phyloP scores from a whole-genome alignment of 1,140 invertebrate species.

The Notospermus geniculatus region DNA sequence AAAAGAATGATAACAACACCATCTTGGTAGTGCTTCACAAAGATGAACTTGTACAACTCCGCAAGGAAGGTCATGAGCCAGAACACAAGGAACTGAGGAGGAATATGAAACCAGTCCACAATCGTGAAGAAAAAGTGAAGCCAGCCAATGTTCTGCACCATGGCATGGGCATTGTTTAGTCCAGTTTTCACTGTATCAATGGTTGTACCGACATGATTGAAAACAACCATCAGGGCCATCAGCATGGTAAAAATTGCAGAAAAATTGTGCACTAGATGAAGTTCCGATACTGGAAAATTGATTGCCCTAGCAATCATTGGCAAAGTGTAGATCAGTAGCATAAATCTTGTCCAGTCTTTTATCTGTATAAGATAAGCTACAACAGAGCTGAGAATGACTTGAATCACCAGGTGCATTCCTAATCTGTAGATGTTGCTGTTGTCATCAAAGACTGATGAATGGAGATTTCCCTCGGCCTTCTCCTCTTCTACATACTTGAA shows the following conservation, averaged over 20 bases:
- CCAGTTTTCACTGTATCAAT: conserved; percentile 52
- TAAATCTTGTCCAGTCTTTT: conserved; percentile 48
- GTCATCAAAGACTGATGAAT: conserved; percentile 37
- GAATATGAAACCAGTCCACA: conserved; percentile 56
- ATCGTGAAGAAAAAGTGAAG: conserved; percentile 49
- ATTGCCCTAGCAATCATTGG: conserved; percentile 58
- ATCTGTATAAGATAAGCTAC: conserved; percentile 58
- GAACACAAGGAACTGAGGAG: conserved; percentile 58
- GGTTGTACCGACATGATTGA: conserved; percentile 56
- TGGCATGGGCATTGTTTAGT: conserved; percentile 30
- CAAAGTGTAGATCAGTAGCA: conserved; percentile 56
- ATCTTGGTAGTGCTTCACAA: conserved; percentile 35
- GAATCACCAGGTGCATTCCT: conserved; percentile 51
- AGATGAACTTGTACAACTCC: conserved; percentile 49
- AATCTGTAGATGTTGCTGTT: conserved; percentile 37
- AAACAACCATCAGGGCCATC: conserved; percentile 56
- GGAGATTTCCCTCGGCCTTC: conserved; percentile 30
- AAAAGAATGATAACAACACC: conserved; percentile 56
- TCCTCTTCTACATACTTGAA: conserved; percentile 56
- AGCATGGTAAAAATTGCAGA: conserved; percentile 52
- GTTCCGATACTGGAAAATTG: conserved; percentile 53
- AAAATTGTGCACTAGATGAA: conserved; percentile 59
- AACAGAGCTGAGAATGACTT: conserved; percentile 54
- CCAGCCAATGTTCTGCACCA: conserved; percentile 49
- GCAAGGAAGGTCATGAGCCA: conserved; percentile 55